A percentile compares a stretch with the other conserved stretches of the same genome.
Evolutionary conservation across 2,888 invertebrate species (phyloP).

Genomic region (Hoplodrina ambigua): DNA sequence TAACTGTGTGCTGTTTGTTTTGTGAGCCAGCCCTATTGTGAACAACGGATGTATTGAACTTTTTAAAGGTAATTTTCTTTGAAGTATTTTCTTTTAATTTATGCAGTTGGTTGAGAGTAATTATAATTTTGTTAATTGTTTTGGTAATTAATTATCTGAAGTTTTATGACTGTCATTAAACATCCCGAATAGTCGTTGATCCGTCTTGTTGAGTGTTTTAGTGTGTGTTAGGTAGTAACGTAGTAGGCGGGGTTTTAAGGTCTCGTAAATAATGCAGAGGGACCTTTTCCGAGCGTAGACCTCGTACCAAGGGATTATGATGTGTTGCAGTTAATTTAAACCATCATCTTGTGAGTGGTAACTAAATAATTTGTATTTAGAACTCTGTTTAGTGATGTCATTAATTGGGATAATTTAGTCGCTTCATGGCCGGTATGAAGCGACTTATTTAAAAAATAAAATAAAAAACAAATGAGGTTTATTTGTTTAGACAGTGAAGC

Average conservation of each 20-base stretch:
- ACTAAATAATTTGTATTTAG: conserved; percentile 20
- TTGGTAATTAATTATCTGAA: conserved; percentile 39
- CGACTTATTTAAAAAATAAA: not conserved
- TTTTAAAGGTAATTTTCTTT: conserved; percentile 68
- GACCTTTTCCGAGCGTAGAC: conserved; percentile 38
- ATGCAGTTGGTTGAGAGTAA: conserved; percentile 18
- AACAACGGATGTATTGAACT: conserved; percentile 70
- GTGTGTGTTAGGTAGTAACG: conserved; percentile 45
- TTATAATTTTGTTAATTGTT: conserved; percentile 27
- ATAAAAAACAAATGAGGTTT: not conserved
- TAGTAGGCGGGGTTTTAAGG: conserved; percentile 38
- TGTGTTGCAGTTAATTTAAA: conserved; percentile 49
- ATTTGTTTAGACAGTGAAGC: not conserved
- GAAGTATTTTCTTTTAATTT: conserved; percentile 39
- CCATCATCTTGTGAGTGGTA: conserved; percentile 12
- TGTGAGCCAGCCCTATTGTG: conserved; percentile 75
- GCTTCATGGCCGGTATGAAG: too few species aligned
- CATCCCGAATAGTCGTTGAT: conserved; percentile 33
- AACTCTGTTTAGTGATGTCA: not conserved
- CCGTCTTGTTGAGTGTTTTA: conserved; percentile 42
- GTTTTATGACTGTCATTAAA: conserved; percentile 46
- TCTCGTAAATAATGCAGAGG: conserved; percentile 60
- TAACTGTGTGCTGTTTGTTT: conserved; percentile 85
- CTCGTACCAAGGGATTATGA: conserved; percentile 42
- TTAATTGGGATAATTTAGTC: not conserved